phyloP scores from a whole-genome alignment of 2,113 vertebrate genomes.

The Protobothrops flavoviridis region DNA sequence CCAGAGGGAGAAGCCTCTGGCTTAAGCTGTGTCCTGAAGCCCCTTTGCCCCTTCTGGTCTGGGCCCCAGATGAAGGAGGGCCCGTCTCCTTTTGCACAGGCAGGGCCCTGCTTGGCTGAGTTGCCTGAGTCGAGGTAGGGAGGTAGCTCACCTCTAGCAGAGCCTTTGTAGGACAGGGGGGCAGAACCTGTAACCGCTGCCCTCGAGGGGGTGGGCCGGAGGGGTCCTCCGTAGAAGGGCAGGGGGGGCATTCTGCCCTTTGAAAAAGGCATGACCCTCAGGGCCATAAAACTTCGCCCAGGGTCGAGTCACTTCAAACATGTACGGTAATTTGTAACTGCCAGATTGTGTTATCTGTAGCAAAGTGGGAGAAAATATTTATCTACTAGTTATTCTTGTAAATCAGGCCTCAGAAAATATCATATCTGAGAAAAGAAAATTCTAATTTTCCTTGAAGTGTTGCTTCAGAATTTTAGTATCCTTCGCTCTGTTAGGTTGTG shows the following conservation, averaged over 20 bases:
- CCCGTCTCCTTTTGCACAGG: not conserved
- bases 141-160: not conserved
- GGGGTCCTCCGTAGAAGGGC: not conserved
- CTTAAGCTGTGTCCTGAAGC: not conserved
- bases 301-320: not conserved
- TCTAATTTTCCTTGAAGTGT: not conserved
- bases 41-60: not conserved
- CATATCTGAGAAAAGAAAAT: not conserved
- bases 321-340: not conserved
- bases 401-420: not conserved
- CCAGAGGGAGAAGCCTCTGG: not conserved
- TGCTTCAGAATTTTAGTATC: not conserved
- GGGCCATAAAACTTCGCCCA: not conserved
- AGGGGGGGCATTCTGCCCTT: not conserved
- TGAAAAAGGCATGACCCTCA: not conserved
- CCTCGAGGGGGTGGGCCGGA: not conserved
- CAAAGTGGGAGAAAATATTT: not conserved
- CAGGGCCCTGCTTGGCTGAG: too few relatives aligned
- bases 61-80: not conserved
- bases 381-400: not conserved
- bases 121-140: not conserved
- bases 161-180: not conserved
- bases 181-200: not conserved
- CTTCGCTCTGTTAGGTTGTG: not conserved
- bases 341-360: not conserved